A percentile compares a stretch with the other conserved stretches of the same genome.
These are phyloP conservation scores for Perizoma affinitatum DNA, from an alignment of 2,888 invertebrate species.

Conservation along the genomic window DNA sequence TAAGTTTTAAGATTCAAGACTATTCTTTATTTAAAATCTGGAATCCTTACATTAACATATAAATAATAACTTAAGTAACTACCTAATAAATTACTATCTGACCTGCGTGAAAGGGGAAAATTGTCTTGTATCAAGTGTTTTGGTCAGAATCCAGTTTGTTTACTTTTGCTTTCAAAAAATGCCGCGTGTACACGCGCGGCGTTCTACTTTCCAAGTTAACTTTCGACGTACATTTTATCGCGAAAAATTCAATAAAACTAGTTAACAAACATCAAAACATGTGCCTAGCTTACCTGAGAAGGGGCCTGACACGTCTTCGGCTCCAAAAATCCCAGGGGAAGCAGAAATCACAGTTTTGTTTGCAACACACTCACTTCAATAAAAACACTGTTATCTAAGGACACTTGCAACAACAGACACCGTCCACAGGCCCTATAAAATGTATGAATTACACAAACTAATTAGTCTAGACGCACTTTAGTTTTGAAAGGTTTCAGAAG, in stretches of 20 bases:
- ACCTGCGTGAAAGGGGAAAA: no score
- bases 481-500: conserved; percentile 21
- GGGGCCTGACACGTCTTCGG: conserved; percentile 32
- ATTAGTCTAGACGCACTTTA: conserved; percentile 36
- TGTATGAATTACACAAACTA: conserved; percentile 30
- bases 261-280: conserved; percentile 9
- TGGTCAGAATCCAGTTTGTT: conserved; percentile 41
- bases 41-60: no score
- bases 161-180: conserved; percentile 50
- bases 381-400: conserved; percentile 36
- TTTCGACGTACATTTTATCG: conserved; percentile 6
- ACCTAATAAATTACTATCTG: no score
- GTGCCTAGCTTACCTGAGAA: conserved; percentile 34
- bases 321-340: conserved; percentile 37
- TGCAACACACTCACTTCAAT: conserved; percentile 33
- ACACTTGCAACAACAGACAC: conserved; percentile 33
- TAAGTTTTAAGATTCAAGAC: no score
- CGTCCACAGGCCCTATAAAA: conserved; percentile 2
- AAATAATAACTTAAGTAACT: no score
- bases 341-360: conserved; percentile 34
- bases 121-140: no score
- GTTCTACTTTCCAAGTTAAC: conserved; percentile 46
- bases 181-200: conserved; percentile 47
- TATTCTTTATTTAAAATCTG: no score
- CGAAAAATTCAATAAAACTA: background rate